These are phyloP conservation scores for Neotoma lepida DNA, from an alignment of 2,113 vertebrate species.

Conservation along the genomic window DNA sequence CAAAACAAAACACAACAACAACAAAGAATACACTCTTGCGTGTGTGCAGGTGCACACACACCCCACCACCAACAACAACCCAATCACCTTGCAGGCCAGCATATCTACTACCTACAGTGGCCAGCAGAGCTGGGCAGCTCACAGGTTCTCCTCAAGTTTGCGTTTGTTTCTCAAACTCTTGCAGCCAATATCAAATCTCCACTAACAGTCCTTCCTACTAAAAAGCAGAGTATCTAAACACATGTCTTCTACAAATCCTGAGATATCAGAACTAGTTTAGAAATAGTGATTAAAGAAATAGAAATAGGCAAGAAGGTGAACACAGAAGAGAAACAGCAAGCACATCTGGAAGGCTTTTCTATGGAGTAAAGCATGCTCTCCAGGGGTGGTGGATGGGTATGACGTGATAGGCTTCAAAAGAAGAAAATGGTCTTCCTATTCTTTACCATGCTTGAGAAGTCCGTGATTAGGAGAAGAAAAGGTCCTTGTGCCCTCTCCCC, in stretches of 20 bases:
- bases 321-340: background rate
- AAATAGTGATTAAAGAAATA: slow-evolving; percentile 29
- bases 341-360: background rate
- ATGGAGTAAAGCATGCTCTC: background rate
- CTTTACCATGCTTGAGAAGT: background rate
- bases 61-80: background rate
- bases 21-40: too few relatives aligned
- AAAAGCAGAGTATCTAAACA: background rate
- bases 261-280: background rate
- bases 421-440: background rate
- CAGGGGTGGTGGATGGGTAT: background rate
- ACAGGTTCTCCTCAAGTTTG: background rate
- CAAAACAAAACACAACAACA: too few relatives aligned
- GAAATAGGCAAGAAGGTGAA: background rate
- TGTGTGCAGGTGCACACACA: too few relatives aligned
- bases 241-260: slow-evolving; percentile 1
- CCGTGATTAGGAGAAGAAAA: background rate
- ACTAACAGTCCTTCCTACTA: background rate
- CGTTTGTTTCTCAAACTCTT: slow-evolving; percentile 9
- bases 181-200: background rate
- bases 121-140: background rate
- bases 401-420: background rate
- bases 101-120: background rate
- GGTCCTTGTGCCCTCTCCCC: background rate
- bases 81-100: background rate